These are phyloP conservation scores for Zaprionus capensis DNA, from an alignment of 1,140 invertebrate genomes.

Conservation along the genomic window DNA sequence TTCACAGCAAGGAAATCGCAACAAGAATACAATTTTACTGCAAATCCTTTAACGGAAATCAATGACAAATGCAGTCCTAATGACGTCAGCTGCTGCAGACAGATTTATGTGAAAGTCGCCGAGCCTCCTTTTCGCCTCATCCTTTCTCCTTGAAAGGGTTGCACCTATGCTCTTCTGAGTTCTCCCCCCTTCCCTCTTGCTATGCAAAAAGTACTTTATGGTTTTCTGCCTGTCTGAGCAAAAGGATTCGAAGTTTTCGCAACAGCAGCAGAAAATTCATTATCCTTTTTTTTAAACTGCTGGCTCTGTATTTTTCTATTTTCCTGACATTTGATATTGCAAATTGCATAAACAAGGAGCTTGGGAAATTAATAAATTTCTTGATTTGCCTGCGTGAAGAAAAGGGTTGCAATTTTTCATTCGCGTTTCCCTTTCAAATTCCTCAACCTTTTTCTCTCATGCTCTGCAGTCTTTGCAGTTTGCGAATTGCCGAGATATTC, in stretches of 20 bases:
- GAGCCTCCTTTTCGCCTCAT: conserved; percentile 5
- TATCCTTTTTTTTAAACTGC: conserved; percentile 44
- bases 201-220: conserved; percentile 71
- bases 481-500: conserved; percentile 22
- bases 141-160: conserved; percentile 60
- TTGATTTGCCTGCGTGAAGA: conserved; percentile 25
- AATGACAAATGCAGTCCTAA: conserved; percentile 74
- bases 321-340: conserved; percentile 72
- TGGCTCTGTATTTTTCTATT: conserved; percentile 45
- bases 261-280: conserved; percentile 50
- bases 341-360: conserved; percentile 76
- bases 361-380: conserved; percentile 79
- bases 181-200: not conserved
- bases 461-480: conserved; percentile 16
- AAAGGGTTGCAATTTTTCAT: conserved; percentile 55
- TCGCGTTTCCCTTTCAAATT: not conserved
- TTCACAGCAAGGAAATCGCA: conserved; percentile 45
- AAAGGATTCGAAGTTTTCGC: conserved; percentile 52
- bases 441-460: conserved; percentile 11
- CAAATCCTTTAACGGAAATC: conserved; percentile 66
- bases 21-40: conserved; percentile 56
- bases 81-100: conserved; percentile 71
- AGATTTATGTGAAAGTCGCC: conserved; percentile 73
- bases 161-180: conserved; percentile 26
- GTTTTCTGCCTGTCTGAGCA: conserved; percentile 73